A percentile compares a stretch with the other conserved stretches of the same genome.
Conservation (phyloP, 2,888 invertebrate species). For the Megalurothrips usitatus region DNA sequence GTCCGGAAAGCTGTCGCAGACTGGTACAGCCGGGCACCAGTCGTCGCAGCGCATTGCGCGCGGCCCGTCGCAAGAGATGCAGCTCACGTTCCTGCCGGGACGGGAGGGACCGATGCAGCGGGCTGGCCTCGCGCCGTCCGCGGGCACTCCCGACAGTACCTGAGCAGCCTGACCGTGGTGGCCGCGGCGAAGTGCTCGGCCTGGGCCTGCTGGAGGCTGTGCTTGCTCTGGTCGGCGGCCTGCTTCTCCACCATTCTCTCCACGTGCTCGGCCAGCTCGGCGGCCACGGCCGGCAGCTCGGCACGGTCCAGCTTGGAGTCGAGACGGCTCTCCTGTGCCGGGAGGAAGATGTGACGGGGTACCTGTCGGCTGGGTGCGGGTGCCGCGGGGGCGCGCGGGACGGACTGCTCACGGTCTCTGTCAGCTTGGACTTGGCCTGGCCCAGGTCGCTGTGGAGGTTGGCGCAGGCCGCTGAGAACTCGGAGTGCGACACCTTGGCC, state of each 20-base stretch:
- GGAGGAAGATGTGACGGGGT: neutral
- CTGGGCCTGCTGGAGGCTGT: neutral
- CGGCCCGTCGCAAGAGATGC: constrained; percentile 21
- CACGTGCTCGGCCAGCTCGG: constrained; percentile 16
- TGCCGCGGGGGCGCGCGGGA: neutral
- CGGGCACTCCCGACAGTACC: neutral
- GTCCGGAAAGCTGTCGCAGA: constrained; percentile 1
- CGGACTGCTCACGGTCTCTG: neutral
- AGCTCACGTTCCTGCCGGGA: neutral
- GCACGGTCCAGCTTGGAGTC: constrained; percentile 1
- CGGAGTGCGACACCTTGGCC: constrained; percentile 67
- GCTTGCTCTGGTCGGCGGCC: neutral
- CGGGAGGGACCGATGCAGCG: neutral
- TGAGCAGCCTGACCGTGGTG: constrained; percentile 12
- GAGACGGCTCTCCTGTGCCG: neutral
- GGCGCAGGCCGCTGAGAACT: constrained; percentile 61
- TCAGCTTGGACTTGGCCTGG: constrained; percentile 6
- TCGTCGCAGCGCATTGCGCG: neutral
- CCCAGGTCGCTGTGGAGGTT: constrained; percentile 49
- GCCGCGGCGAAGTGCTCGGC: constrained; percentile 14
- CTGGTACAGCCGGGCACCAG: constrained; percentile 5
- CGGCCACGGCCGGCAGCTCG: constrained; percentile 7
- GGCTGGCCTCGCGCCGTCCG: neutral
- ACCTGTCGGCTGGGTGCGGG: neutral
- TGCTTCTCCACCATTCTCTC: neutral